phyloP scores from a whole-genome alignment of 1,140 invertebrate genomes.

The Lasaia peninsularis region DNA sequence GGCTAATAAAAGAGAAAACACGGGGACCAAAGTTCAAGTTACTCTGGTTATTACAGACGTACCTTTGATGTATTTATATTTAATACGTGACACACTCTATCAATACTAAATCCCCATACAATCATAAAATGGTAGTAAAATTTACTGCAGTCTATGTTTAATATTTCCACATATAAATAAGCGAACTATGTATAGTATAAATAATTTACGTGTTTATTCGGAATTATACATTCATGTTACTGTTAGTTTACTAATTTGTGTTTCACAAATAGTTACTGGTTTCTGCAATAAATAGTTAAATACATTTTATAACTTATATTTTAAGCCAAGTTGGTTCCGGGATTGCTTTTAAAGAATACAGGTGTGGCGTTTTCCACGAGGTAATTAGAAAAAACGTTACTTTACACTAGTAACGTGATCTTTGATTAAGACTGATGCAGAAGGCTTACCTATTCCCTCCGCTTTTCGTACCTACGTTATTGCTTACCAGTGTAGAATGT shows the following conservation, averaged over 20 bases:
- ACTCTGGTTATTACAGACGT: conserved; percentile 10
- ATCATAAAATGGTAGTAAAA: conserved; percentile 15
- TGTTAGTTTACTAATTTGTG: not conserved
- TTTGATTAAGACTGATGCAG: too few relatives aligned
- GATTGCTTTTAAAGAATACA: too few relatives aligned
- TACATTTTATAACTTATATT: too few relatives aligned
- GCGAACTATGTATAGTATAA: not conserved
- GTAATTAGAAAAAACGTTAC: too few relatives aligned
- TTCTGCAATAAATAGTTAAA: too few relatives aligned
- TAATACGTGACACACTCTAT: conserved; percentile 17
- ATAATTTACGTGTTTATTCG: not conserved
- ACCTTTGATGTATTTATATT: conserved; percentile 19
- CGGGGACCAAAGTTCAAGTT: not conserved
- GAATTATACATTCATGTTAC: not conserved
- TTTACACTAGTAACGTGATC: too few relatives aligned
- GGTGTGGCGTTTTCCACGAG: too few relatives aligned
- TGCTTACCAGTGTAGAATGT: too few relatives aligned
- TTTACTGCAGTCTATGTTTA: conserved; percentile 11
- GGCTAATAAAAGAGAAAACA: not conserved
- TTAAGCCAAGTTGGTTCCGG: too few relatives aligned
- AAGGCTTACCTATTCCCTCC: too few relatives aligned
- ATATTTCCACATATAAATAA: not conserved
- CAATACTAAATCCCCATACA: conserved; percentile 17
- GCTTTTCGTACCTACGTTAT: too few relatives aligned
- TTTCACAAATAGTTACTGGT: not conserved